These are phyloP conservation scores for Autographa pulchrina DNA, from an alignment of 2,888 invertebrate genomes.

Conservation along the genomic window DNA sequence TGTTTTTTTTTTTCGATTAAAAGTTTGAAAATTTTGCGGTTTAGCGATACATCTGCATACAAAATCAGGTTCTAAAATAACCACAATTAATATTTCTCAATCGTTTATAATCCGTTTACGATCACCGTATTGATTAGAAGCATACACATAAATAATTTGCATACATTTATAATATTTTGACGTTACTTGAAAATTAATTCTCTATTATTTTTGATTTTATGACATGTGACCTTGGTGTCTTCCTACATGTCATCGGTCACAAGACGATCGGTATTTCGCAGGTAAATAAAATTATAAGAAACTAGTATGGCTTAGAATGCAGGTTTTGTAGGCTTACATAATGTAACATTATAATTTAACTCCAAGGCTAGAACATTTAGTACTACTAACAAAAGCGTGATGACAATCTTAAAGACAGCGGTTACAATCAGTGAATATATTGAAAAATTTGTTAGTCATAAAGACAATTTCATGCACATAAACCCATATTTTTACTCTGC, in stretches of 20 bases:
- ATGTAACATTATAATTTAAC: not conserved
- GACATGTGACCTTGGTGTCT: constrained; percentile 24
- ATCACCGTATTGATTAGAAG: not conserved
- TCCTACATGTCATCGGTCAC: constrained; percentile 26
- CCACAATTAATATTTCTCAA: not conserved
- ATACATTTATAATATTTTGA: constrained; percentile 23
- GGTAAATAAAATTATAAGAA: not conserved
- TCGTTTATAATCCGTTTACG: not conserved
- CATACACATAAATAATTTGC: constrained; percentile 3
- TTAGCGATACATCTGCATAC: too few species aligned
- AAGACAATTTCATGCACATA: too few species aligned
- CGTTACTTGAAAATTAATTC: not conserved
- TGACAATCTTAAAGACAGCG: not conserved
- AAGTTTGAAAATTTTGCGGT: too few species aligned
- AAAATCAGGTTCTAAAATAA: not conserved
- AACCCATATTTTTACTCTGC: too few species aligned
- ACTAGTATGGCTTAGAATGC: not conserved
- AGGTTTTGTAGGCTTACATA: not conserved
- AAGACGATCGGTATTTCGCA: constrained; percentile 5
- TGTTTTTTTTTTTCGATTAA: too few species aligned
- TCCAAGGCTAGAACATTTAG: not conserved
- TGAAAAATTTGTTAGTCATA: too few species aligned
- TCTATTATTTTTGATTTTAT: constrained; percentile 5
- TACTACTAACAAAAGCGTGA: not conserved
- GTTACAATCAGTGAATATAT: too few species aligned